Base-by-base conservation (phyloP, 2,888 invertebrate species). In the Cerastoderma edule region DNA sequence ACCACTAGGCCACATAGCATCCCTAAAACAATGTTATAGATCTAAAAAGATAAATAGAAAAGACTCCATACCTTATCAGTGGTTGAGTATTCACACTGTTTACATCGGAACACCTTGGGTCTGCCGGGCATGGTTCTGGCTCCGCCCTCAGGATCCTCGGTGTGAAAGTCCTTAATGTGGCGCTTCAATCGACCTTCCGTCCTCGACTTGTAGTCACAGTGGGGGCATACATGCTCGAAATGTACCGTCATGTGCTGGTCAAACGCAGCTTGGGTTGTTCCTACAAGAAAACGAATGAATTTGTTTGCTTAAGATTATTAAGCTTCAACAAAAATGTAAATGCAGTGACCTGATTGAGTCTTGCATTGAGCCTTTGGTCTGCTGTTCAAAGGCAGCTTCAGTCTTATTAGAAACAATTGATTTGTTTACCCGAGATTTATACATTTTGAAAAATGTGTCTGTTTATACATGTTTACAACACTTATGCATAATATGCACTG, bases 41-140 rank as follows among this genome's bases (percentile, higher is more conserved):
- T n/a, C n/a, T n/a, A n/a, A n/a, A n/a, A n/a, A n/a, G n/a, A n/a
- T n/a, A n/a, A n/a, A n/a, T n/a, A n/a, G n/a, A n/a, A n/a, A n/a
- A n/a, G n/a, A n/a, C n/a, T n/a, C n/a, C 78, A 60, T 78, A 92
- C 92, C 93, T 99, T 99, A 5, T 97, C 97, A 19, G 96, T 95
- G 0, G 97, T 96, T 0, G 96, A 95, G 86, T 96, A 96, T 67
- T 95, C 95, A 91, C 99, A 99, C 85, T 97, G 97, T 91, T 98
- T 98, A 94, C 99, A 99, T 89, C 96, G 96, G 93, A 96, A 96
- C 0, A 95, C 95, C 93, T 98, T 98, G 46, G 93, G 92, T 85
- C 93, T 75, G 24, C 91, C 89, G 30, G 89, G 86, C 65, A 91
- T 83, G 22, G 89, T 84, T 30, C 91, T 88, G 32, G 87, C 89